Evolutionary conservation across 1,140 invertebrate genomes (phyloP).

Genomic region (Hesperophylax magnus): DNA sequence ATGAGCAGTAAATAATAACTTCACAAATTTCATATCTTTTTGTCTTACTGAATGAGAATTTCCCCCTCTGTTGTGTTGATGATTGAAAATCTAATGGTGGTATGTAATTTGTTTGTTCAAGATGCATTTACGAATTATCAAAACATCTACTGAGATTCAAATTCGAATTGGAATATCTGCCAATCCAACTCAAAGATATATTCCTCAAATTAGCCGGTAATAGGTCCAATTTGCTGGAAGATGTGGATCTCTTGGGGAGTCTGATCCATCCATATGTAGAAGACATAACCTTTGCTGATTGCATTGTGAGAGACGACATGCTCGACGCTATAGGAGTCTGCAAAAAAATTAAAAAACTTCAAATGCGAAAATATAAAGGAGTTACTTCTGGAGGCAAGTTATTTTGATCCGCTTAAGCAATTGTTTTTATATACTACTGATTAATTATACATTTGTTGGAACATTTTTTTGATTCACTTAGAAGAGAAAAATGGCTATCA

Average conservation of each 20-base stretch:
- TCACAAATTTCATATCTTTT: no score
- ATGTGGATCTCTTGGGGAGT: slow-evolving; percentile 35
- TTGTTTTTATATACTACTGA: no score
- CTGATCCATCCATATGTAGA: slow-evolving; percentile 40
- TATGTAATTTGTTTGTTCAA: background rate
- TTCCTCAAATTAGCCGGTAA: slow-evolving; percentile 22
- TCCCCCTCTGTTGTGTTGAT: no score
- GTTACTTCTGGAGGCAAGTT: slow-evolving; percentile 37
- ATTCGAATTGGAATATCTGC: slow-evolving; percentile 27
- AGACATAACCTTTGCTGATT: slow-evolving; percentile 35
- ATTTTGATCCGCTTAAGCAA: background rate
- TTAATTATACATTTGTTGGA: no score
- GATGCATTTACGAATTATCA: slow-evolving; percentile 24
- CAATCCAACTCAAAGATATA: slow-evolving; percentile 24
- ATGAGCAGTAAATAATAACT: no score
- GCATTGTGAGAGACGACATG: slow-evolving; percentile 36
- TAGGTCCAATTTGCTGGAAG: slow-evolving; percentile 34
- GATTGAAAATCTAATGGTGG: no score
- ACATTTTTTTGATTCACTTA: no score
- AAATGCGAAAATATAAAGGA: slow-evolving; percentile 18
- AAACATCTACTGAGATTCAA: background rate
- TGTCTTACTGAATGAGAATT: no score
- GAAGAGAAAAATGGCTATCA: no score
- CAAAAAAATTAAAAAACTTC: slow-evolving; percentile 31
- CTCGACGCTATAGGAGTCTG: slow-evolving; percentile 20